Conservation (phyloP, 1,140 invertebrate genomes). For the Zophobas morio region DNA sequence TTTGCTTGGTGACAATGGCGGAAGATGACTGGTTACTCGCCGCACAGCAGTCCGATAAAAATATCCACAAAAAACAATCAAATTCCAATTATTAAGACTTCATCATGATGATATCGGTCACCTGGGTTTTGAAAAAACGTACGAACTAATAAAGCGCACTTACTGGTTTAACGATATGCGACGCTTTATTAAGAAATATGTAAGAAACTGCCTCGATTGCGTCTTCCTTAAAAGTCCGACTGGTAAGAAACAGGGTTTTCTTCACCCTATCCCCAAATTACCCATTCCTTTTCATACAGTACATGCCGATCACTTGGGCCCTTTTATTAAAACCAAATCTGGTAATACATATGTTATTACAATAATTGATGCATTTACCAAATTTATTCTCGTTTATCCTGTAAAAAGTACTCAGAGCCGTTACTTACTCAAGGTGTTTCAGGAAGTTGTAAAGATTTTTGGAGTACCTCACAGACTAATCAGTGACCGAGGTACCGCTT, state of each 20-base stretch:
- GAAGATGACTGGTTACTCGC: constrained; percentile 42
- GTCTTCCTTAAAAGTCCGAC: constrained; percentile 6
- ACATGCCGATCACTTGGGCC: constrained; percentile 42
- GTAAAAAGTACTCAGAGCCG: constrained; percentile 56
- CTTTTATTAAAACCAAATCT: constrained; percentile 15
- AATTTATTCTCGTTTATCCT: constrained; percentile 52
- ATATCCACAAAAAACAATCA: constrained; percentile 12
- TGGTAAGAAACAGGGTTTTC: constrained; percentile 35
- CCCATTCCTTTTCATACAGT: constrained; percentile 11
- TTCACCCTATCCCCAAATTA: constrained; percentile 46
- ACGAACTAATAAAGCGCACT: constrained; percentile 21
- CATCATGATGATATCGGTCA: constrained; percentile 50
- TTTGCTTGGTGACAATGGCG: background rate
- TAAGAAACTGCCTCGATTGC: constrained; percentile 35
- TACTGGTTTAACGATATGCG: constrained; percentile 48
- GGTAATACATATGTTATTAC: constrained; percentile 39
- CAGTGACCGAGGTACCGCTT: constrained; percentile 57
- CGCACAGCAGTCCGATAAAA: background rate
- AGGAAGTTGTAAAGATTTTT: constrained; percentile 50
- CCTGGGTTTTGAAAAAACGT: background rate
- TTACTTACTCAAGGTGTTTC: constrained; percentile 47
- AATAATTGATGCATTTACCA: constrained; percentile 47
- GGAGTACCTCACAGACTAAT: constrained; percentile 58
- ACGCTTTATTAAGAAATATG: constrained; percentile 48
- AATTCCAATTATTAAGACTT: constrained; percentile 36